A percentile compares a stretch with the other conserved stretches of the same genome.
Conservation (phyloP, 2,888 invertebrate species). For the Archaeoteleia sp. region DNA sequence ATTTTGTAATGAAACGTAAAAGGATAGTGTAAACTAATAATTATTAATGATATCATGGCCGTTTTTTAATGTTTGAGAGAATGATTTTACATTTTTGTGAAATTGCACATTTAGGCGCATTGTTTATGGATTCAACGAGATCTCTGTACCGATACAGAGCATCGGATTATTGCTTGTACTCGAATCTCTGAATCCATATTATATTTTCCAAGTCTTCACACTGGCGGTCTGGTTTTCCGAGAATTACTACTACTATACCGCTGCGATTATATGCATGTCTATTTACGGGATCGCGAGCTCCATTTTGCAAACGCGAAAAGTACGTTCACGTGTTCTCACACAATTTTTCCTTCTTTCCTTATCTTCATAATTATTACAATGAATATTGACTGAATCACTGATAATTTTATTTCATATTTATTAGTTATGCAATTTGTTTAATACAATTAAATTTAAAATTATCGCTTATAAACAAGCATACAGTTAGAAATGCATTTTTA, state of each 20-base stretch:
- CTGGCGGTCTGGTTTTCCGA: constrained; percentile 89
- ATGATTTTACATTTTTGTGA: too few species aligned
- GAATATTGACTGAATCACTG: too few species aligned
- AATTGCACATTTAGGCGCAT: constrained; percentile 80
- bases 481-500: too few species aligned
- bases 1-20: too few species aligned
- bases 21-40: too few species aligned
- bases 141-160: constrained; percentile 83
- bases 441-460: too few species aligned
- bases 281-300: constrained; percentile 85
- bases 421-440: too few species aligned
- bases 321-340: constrained; percentile 71
- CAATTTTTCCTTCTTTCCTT: too few species aligned
- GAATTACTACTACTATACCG: constrained; percentile 89
- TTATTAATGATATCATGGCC: too few species aligned
- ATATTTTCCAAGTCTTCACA: constrained; percentile 91
- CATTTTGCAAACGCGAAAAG: constrained; percentile 87
- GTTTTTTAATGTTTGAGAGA: too few species aligned
- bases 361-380: too few species aligned
- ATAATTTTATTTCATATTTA: too few species aligned
- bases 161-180: constrained; percentile 81
- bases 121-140: constrained; percentile 83
- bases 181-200: constrained; percentile 91
- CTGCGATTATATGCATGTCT: constrained; percentile 88
- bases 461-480: not conserved